These are phyloP conservation scores for Anabas testudineus DNA, from an alignment of 2,797 vertebrate genomes.

Conservation along the genomic window DNA sequence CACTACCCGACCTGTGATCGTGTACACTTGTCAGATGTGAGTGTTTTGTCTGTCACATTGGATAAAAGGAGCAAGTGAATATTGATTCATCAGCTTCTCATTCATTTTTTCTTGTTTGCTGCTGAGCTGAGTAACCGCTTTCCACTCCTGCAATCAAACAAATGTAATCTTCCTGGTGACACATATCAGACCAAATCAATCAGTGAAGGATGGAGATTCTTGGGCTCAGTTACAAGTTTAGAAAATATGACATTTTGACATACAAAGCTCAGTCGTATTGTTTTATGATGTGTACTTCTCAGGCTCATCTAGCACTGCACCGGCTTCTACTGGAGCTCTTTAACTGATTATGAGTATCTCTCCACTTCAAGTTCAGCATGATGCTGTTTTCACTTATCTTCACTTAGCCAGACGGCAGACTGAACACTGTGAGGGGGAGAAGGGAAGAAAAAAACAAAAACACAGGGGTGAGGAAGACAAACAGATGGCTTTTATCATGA, in stretches of 20 bases:
- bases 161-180: constrained; percentile 1
- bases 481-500: constrained; percentile 61
- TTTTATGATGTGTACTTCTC: constrained; percentile 6
- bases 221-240: too few species aligned
- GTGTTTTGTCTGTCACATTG: not conserved
- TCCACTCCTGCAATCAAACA: constrained; percentile 17
- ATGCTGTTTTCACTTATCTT: constrained; percentile 53
- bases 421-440: not conserved
- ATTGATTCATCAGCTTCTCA: constrained; percentile 5
- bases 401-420: constrained; percentile 45
- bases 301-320: not conserved
- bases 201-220: not conserved
- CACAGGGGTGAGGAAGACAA: constrained; percentile 39
- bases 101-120: not conserved
- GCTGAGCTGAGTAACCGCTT: constrained; percentile 10
- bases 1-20: too few species aligned
- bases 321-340: constrained; percentile 30
- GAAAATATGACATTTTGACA: constrained; percentile 14
- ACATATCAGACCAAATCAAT: constrained; percentile 40
- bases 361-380: constrained; percentile 38
- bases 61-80: not conserved
- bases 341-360: constrained; percentile 54
- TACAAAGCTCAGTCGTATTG: constrained; percentile 2
- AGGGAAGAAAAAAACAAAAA: not conserved
- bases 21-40: not conserved